Evolutionary conservation across 2,113 vertebrate genomes (phyloP).

Genomic region (Plectropomus leopardus): DNA sequence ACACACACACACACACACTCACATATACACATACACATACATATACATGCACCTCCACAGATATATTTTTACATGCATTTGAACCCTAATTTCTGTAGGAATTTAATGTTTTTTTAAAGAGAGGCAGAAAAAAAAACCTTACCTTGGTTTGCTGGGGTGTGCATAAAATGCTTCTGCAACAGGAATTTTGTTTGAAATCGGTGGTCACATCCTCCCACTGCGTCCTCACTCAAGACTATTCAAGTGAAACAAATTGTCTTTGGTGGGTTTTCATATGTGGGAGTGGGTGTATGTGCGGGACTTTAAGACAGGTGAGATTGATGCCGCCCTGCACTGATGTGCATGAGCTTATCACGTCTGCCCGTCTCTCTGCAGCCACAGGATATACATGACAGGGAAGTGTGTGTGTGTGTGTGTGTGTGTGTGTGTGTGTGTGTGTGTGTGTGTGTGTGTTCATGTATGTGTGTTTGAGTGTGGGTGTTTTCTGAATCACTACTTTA

Average conservation of each 20-base stretch:
- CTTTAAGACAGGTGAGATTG: constrained; percentile 37
- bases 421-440: constrained; percentile 25
- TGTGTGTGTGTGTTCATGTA: constrained; percentile 24
- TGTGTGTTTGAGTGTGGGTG: constrained; percentile 35
- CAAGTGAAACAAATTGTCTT: constrained; percentile 47
- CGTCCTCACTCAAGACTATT: constrained; percentile 7
- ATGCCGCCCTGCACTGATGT: constrained; percentile 27
- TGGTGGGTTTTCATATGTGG: constrained; percentile 25
- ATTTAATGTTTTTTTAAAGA: constrained; percentile 26
- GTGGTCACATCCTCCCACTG: constrained; percentile 43
- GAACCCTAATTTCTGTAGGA: constrained; percentile 1
- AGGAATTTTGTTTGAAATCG: constrained; percentile 48
- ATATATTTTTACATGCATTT: constrained; percentile 31
- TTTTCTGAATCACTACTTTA: constrained; percentile 71
- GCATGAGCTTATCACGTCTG: constrained; percentile 39
- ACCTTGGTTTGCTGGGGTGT: constrained; percentile 16
- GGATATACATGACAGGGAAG: constrained; percentile 35
- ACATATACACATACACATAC: not conserved
- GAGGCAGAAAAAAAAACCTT: not conserved
- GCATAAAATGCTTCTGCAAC: constrained; percentile 20
- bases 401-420: constrained; percentile 28
- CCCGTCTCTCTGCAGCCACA: constrained; percentile 38
- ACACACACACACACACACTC: not conserved
- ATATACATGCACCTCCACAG: not conserved
- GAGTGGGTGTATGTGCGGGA: constrained; percentile 19